Conservation (phyloP, 2,888 invertebrate genomes). For the Dascillus cervinus region DNA sequence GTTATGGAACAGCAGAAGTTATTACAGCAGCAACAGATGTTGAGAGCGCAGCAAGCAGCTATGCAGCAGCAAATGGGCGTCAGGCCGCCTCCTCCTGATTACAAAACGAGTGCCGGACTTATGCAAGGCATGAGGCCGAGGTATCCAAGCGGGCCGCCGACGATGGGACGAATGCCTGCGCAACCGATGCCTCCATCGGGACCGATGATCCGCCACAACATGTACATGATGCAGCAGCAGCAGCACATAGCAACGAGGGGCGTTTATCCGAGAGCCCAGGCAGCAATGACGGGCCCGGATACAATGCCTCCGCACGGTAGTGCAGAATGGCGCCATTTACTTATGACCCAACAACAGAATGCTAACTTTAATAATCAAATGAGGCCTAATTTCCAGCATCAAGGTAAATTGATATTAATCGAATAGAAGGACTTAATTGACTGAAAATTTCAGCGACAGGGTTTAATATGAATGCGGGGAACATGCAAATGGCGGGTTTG, state of each 20-base stretch:
- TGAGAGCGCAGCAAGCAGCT: slow-evolving; percentile 47
- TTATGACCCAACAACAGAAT: slow-evolving; percentile 52
- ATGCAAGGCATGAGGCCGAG: slow-evolving; percentile 37
- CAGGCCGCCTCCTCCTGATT: slow-evolving; percentile 79
- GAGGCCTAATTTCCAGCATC: slow-evolving; percentile 47
- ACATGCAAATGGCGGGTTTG: slow-evolving; percentile 44
- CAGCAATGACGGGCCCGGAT: slow-evolving; percentile 51
- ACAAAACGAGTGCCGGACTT: slow-evolving; percentile 60
- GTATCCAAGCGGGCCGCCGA: slow-evolving; percentile 45
- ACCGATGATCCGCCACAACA: slow-evolving; percentile 61
- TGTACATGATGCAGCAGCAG: slow-evolving; percentile 53
- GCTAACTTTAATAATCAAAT: slow-evolving; percentile 43
- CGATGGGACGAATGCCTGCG: slow-evolving; percentile 57
- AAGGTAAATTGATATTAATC: slow-evolving; percentile 30
- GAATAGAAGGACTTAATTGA: not conserved
- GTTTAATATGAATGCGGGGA: slow-evolving; percentile 28
- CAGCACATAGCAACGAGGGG: slow-evolving; percentile 43
- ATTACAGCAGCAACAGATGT: slow-evolving; percentile 46
- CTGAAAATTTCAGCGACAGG: slow-evolving; percentile 6
- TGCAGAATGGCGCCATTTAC: slow-evolving; percentile 54
- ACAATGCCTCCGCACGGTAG: slow-evolving; percentile 45
- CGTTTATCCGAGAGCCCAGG: slow-evolving; percentile 49
- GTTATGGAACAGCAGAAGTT: slow-evolving; percentile 38
- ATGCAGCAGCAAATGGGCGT: slow-evolving; percentile 35
- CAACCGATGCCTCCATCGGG: slow-evolving; percentile 65